These are phyloP conservation scores for Limnephilus auricula DNA, from an alignment of 2,888 invertebrate species.

Conservation along the genomic window DNA sequence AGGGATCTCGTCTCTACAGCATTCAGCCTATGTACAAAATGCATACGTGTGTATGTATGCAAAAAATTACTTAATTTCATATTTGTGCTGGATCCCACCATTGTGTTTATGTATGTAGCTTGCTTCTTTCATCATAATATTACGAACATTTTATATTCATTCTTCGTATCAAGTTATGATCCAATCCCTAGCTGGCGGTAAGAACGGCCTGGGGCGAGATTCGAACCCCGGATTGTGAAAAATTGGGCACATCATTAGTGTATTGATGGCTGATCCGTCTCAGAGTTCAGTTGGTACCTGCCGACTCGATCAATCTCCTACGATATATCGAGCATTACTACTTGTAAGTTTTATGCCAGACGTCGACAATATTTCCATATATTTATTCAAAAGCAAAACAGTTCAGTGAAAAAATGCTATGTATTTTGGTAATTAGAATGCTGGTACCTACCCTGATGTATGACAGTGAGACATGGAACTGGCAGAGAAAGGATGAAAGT, in stretches of 20 bases:
- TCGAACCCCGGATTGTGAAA: slow-evolving; percentile 17
- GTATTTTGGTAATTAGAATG: too few relatives aligned
- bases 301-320: slow-evolving; percentile 21
- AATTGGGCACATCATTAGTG: slow-evolving; percentile 24
- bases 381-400: too few relatives aligned
- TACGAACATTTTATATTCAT: neutral
- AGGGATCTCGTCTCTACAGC: too few relatives aligned
- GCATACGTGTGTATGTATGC: too few relatives aligned
- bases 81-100: neutral
- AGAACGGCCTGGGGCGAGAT: neutral
- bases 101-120: neutral
- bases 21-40: too few relatives aligned
- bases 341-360: too few relatives aligned
- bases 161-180: neutral
- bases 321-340: neutral
- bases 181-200: neutral
- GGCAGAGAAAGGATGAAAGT: too few relatives aligned
- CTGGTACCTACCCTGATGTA: too few relatives aligned
- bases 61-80: neutral
- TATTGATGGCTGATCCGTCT: slow-evolving; percentile 28
- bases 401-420: too few relatives aligned
- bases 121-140: neutral
- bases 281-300: neutral
- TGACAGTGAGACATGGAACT: too few relatives aligned
- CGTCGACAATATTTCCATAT: neutral